A percentile compares a stretch with the other conserved stretches of the same genome.
Evolutionary conservation across 2,113 vertebrate species (phyloP).

Genomic region (Ondatra zibethicus): DNA sequence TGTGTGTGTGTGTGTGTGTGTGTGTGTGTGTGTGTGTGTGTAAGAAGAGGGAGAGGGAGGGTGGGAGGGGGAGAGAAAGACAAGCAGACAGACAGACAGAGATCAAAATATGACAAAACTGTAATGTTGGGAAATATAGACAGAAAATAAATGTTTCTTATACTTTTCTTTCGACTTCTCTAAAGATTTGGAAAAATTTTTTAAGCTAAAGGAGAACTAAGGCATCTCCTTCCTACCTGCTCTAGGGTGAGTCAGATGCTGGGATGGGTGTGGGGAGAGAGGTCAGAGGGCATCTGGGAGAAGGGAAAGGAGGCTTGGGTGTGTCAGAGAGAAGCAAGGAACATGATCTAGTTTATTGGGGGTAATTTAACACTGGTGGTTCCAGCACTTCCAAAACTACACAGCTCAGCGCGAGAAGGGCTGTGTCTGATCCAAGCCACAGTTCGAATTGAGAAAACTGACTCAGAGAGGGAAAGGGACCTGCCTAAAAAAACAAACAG

Average conservation of each 20-base stretch:
- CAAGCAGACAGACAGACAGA: neutral
- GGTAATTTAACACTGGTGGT: neutral
- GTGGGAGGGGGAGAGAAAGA: neutral
- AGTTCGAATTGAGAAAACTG: neutral
- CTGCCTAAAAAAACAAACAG: neutral
- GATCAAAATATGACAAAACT: neutral
- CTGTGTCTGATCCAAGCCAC: neutral
- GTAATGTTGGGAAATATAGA: neutral
- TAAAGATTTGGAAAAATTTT: neutral
- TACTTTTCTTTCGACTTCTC: neutral
- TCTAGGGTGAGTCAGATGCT: neutral
- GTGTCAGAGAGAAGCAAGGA: neutral
- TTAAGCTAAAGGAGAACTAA: neutral
- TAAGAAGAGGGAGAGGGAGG: neutral
- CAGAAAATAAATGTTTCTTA: neutral
- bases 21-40: neutral
- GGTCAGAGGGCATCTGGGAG: neutral
- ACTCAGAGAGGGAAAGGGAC: neutral
- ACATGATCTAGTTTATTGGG: neutral
- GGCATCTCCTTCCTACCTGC: neutral
- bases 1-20: neutral
- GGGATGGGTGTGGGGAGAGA: neutral
- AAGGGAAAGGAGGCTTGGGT: neutral
- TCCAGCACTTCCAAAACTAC: neutral
- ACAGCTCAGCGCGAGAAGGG: neutral